Evolutionary conservation across 1,140 invertebrate genomes (phyloP).

Genomic region (Zaprionus vittiger): DNA sequence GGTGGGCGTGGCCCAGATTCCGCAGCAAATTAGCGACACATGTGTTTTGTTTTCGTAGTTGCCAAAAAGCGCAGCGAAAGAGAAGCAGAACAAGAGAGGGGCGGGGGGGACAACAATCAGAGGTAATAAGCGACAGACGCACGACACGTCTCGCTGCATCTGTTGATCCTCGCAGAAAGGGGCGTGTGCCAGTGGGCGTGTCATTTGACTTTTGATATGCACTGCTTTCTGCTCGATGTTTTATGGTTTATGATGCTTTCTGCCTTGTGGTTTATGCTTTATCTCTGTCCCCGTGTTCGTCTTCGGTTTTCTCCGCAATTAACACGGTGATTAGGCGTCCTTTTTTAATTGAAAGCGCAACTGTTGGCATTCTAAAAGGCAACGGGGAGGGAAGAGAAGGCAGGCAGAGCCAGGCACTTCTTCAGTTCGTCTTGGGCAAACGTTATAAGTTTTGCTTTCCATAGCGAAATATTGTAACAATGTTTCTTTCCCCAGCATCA

Average conservation of each 20-base stretch:
- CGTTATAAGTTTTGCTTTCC: not conserved
- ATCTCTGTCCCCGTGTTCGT: not conserved
- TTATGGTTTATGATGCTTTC: conserved; percentile 59
- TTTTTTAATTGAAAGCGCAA: conserved; percentile 63
- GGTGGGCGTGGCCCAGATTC: conserved; percentile 64
- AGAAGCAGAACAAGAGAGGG: not conserved
- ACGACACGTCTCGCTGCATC: conserved; percentile 64
- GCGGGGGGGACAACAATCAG: not conserved
- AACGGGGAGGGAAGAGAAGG: not conserved
- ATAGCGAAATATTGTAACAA: not conserved
- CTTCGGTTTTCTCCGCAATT: conserved; percentile 52
- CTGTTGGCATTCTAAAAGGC: conserved; percentile 51
- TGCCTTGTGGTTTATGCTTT: not conserved
- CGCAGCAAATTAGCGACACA: conserved; percentile 66
- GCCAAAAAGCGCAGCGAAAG: not conserved
- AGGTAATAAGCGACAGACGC: not conserved
- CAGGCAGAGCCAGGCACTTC: no score
- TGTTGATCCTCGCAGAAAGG: conserved; percentile 48
- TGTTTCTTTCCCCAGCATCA: not conserved
- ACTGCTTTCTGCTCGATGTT: conserved; percentile 16
- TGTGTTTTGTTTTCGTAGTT: conserved; percentile 47
- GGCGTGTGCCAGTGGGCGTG: conserved; percentile 59
- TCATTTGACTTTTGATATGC: conserved; percentile 49
- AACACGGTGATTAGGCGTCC: conserved; percentile 66
- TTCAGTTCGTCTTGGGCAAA: not conserved